Evolutionary conservation across 1,140 invertebrate genomes (phyloP).

Genomic region (Neotoxoptera formosana): DNA sequence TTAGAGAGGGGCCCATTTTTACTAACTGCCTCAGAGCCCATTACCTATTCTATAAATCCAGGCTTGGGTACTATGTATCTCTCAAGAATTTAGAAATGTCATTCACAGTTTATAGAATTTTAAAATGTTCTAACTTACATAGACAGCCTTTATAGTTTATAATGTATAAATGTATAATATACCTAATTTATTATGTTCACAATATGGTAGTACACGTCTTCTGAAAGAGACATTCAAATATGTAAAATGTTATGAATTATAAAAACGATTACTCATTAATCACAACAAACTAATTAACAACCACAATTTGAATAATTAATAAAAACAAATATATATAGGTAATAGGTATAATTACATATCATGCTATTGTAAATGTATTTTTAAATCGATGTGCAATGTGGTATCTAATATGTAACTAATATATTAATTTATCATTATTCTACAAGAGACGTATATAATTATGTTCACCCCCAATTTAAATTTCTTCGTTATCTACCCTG

Average conservation of each 20-base stretch:
- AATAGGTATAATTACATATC: not conserved
- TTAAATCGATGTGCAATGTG: not conserved
- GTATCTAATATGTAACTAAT: not conserved
- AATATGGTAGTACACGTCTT: not conserved
- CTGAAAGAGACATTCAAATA: not conserved
- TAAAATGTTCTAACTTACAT: not conserved
- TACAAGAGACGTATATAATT: not conserved
- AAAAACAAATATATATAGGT: not conserved
- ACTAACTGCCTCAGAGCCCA: too few species aligned
- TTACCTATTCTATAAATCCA: too few species aligned
- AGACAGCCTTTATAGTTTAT: not conserved
- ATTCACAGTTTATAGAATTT: not conserved
- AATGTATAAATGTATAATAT: not conserved
- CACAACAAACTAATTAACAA: constrained; percentile 43
- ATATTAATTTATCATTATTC: not conserved
- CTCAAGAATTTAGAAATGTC: not conserved
- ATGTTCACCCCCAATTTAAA: not conserved
- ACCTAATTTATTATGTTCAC: too few species aligned
- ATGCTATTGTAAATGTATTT: not conserved
- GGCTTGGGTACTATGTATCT: not conserved
- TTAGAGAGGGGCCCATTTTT: too few species aligned
- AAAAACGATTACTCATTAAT: not conserved
- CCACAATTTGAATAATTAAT: not conserved
- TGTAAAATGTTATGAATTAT: not conserved
- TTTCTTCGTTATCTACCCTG: not conserved